Evolutionary conservation across 2,113 vertebrate genomes (phyloP).

Genomic region (Bombycilla garrulus): DNA sequence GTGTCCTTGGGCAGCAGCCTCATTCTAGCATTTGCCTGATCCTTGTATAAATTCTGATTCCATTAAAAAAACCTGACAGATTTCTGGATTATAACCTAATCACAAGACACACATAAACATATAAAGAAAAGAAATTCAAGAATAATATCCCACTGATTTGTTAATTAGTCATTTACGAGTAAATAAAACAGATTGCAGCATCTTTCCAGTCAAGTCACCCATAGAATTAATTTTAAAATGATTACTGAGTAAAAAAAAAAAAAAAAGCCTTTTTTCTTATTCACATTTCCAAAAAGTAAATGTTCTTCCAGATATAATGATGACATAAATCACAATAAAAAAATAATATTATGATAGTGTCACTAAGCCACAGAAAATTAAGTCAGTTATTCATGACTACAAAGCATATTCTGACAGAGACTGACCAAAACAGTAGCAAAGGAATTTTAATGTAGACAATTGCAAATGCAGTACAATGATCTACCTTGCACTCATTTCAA

Average conservation of each 20-base stretch:
- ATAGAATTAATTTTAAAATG: not conserved
- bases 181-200: not conserved
- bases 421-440: not conserved
- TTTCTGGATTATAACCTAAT: not conserved
- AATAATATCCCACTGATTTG: not conserved
- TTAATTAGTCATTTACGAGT: not conserved
- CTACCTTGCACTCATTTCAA: not conserved
- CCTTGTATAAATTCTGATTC: not conserved
- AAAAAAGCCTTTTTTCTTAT: not conserved
- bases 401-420: not conserved
- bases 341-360: not conserved
- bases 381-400: not conserved
- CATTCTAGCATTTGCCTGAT: not conserved
- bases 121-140: not conserved
- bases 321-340: not conserved
- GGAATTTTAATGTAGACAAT: not conserved
- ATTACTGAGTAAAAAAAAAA: not conserved
- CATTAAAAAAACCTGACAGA: not conserved
- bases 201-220: not conserved
- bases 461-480: not conserved
- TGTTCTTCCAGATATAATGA: not conserved
- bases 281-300: not conserved
- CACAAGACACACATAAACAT: not conserved
- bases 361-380: not conserved
- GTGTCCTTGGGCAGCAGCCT: not conserved